phyloP scores from a whole-genome alignment of 2,113 vertebrate species.

The Jacana jacana region DNA sequence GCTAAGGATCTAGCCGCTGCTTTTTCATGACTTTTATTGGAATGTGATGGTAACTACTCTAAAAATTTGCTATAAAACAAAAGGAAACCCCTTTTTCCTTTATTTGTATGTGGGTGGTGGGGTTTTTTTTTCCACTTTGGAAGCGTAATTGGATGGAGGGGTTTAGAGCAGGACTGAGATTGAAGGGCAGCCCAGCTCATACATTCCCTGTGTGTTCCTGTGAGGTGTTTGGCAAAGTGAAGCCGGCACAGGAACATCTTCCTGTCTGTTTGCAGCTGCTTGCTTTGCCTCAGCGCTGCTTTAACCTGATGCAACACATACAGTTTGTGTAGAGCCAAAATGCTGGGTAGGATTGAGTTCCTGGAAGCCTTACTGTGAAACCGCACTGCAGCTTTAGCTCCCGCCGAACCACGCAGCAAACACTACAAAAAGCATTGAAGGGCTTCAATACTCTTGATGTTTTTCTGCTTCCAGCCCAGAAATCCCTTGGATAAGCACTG shows the following conservation, averaged over 20 bases:
- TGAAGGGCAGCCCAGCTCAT: too few relatives aligned
- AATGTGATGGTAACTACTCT: not conserved
- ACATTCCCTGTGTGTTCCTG: not conserved
- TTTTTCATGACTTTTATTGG: not conserved
- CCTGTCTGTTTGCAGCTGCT: not conserved
- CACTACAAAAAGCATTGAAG: not conserved
- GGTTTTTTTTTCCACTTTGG: not conserved
- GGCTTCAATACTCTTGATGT: not conserved
- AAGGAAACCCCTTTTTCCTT: not conserved
- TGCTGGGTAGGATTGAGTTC: not conserved
- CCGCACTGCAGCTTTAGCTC: not conserved
- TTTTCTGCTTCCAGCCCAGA: not conserved
- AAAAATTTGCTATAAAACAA: not conserved
- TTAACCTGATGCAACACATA: not conserved
- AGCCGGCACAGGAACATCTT: not conserved
- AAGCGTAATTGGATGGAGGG: not conserved
- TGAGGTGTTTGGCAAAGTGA: not conserved
- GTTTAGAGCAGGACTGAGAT: not conserved
- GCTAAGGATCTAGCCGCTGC: not conserved
- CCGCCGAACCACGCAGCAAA: not conserved
- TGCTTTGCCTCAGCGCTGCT: not conserved
- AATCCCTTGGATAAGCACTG: too few relatives aligned
- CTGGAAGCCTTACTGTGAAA: not conserved
- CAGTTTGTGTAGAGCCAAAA: not conserved
- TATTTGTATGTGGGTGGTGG: not conserved